Percentiles rank a stretch among this genome's conserved stretches.
phyloP scores from a whole-genome alignment of 1,140 invertebrate species.

The Lordiphosa stackelbergi region DNA sequence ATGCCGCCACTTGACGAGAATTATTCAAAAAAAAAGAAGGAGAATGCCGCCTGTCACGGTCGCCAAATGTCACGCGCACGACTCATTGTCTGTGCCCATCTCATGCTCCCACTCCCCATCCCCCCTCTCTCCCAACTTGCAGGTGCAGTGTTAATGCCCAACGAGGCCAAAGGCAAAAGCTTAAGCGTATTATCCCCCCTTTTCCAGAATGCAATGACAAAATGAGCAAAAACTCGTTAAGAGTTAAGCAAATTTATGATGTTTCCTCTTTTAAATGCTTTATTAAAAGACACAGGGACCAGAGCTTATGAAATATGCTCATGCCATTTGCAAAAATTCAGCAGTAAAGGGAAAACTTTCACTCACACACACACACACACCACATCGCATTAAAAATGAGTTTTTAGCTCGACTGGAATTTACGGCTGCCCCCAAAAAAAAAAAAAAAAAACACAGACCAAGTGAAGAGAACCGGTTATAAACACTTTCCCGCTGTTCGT shows the following conservation, averaged over 20 bases:
- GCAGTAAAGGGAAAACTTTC: constrained; percentile 3
- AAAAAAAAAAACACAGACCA: constrained; percentile 9
- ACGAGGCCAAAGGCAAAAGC: constrained; percentile 23
- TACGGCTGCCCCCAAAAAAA: constrained; percentile 30
- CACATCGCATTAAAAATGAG: constrained; percentile 56
- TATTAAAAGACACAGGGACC: constrained; percentile 58
- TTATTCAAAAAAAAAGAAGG: constrained; percentile 56
- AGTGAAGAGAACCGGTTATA: constrained; percentile 28
- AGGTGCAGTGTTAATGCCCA: constrained; percentile 32
- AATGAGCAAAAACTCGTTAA: constrained; percentile 51
- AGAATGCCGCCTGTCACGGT: constrained; percentile 41
- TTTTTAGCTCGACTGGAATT: constrained; percentile 51
- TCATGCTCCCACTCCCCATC: too few relatives aligned
- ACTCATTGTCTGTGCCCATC: too few relatives aligned
- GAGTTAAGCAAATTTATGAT: constrained; percentile 64
- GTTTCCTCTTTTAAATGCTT: constrained; percentile 57
- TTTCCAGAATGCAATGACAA: constrained; percentile 34
- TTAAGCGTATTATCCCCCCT: constrained; percentile 31
- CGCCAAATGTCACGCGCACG: constrained; percentile 68
- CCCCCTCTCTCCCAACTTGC: too few relatives aligned
- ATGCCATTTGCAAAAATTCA: constrained; percentile 2
- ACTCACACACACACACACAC: constrained; percentile 4
- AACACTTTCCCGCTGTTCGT: constrained; percentile 52
- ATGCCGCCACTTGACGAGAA: constrained; percentile 61
- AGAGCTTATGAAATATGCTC: constrained; percentile 14